Percentiles rank a stretch among this genome's conserved stretches.
Conservation (phyloP, 2,113 vertebrate species). For the Microtus pennsylvanicus region DNA sequence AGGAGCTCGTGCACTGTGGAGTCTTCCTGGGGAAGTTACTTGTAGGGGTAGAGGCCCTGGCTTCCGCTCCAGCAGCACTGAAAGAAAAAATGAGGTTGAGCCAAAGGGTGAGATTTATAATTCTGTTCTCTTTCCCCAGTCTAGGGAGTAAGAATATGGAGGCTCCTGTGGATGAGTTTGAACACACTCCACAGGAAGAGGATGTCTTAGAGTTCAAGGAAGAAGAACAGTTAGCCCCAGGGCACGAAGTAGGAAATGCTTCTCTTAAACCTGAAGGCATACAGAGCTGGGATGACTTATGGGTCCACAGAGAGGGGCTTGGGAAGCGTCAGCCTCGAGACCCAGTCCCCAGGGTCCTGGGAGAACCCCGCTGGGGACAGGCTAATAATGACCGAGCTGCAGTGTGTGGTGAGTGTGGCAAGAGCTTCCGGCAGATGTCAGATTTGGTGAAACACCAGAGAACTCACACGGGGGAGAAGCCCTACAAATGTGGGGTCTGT, state of each 20-base stretch:
- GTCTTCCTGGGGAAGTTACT: background rate
- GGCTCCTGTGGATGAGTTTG: constrained; percentile 48
- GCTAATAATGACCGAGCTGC: constrained; percentile 72
- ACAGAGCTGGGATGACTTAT: constrained; percentile 80
- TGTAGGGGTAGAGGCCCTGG: background rate
- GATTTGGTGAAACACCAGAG: constrained; percentile 83
- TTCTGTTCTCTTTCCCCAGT: constrained; percentile 60
- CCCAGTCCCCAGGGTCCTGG: constrained; percentile 71
- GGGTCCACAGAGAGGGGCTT: constrained; percentile 72
- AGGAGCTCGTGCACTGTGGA: background rate
- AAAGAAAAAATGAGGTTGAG: background rate
- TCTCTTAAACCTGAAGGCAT: constrained; percentile 79
- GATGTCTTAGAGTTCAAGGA: constrained; percentile 85
- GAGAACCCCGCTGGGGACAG: constrained; percentile 79
- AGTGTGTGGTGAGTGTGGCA: constrained; percentile 79
- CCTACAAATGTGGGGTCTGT: constrained; percentile 82
- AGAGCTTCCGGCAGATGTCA: constrained; percentile 81
- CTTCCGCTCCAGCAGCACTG: no score
- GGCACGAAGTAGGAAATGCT: constrained; percentile 65
- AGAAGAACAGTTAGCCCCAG: constrained; percentile 77
- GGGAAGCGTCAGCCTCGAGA: constrained; percentile 74
- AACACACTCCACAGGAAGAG: constrained; percentile 73
- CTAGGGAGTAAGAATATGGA: constrained; percentile 61
- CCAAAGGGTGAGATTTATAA: constrained; percentile 4
- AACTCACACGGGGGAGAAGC: constrained; percentile 82